A percentile compares a stretch with the other conserved stretches of the same genome.
These are phyloP conservation scores for Clarias fuscus DNA, from an alignment of 2,797 vertebrate genomes.

Conservation along the genomic window DNA sequence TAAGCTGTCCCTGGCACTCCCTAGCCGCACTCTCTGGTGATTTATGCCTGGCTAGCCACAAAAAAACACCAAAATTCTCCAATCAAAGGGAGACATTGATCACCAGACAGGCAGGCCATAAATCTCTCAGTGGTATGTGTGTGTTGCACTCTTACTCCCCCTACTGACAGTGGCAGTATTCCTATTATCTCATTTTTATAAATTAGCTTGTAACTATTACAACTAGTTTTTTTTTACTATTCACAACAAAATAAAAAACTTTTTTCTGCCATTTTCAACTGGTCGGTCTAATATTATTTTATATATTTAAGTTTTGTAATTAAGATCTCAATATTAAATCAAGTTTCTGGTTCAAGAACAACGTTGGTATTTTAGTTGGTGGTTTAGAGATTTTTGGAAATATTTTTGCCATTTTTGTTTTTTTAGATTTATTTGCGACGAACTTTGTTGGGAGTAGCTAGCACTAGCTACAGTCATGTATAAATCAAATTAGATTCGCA, in stretches of 20 bases:
- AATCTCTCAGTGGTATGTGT: conserved; percentile 7
- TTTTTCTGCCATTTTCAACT: neutral
- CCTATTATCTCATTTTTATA: neutral
- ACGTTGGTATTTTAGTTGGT: neutral
- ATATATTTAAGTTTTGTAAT: too few species aligned
- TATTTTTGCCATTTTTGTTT: neutral
- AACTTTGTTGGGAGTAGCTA: neutral
- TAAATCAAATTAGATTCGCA: neutral
- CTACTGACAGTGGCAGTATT: conserved; percentile 31
- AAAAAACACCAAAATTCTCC: conserved; percentile 45
- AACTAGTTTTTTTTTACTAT: neutral
- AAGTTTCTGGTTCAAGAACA: neutral
- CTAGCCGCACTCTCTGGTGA: conserved; percentile 22
- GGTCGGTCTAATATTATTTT: neutral
- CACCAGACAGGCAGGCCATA: conserved; percentile 26
- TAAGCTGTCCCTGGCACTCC: conserved; percentile 4
- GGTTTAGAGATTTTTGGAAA: neutral
- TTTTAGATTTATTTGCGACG: neutral
- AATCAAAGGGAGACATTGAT: conserved; percentile 47
- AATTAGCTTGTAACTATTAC: neutral
- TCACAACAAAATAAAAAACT: neutral
- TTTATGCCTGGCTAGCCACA: conserved; percentile 41
- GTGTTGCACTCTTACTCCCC: conserved; percentile 20
- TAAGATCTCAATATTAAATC: neutral
- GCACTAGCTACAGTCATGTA: neutral